Conservation (phyloP, 2,797 vertebrate genomes). For the Momotus momota region DNA sequence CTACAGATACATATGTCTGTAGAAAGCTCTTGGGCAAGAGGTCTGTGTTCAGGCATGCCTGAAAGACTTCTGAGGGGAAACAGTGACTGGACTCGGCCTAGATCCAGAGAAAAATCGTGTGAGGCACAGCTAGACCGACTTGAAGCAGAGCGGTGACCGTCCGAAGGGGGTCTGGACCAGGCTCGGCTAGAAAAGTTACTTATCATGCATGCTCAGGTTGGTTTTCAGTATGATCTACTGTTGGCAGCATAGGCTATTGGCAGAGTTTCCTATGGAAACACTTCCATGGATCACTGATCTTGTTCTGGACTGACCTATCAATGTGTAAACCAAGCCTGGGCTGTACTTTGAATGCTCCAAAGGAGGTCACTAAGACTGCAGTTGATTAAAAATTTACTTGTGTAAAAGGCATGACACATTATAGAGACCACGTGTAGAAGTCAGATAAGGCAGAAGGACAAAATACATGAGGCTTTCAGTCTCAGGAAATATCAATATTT, state of each 20-base stretch:
- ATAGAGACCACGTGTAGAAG: neutral
- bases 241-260: neutral
- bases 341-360: constrained; percentile 55
- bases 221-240: neutral
- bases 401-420: neutral
- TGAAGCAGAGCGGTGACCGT: neutral
- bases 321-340: constrained; percentile 52
- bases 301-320: constrained; percentile 36
- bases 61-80: neutral
- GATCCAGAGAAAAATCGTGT: neutral
- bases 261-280: neutral
- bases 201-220: neutral
- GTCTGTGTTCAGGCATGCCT: neutral
- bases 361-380: constrained; percentile 53
- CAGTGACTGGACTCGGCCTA: neutral
- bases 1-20: neutral
- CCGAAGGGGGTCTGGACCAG: neutral
- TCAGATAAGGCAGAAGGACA: constrained; percentile 3
- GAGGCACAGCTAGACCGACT: neutral
- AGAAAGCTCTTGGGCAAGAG: neutral
- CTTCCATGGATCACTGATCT: constrained; percentile 1
- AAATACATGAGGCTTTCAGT: neutral
- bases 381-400: constrained; percentile 55
- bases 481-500: neutral
- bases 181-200: neutral